Evolutionary conservation across 2,888 invertebrate species (phyloP).

Genomic region (Fissipunctia ypsillon): DNA sequence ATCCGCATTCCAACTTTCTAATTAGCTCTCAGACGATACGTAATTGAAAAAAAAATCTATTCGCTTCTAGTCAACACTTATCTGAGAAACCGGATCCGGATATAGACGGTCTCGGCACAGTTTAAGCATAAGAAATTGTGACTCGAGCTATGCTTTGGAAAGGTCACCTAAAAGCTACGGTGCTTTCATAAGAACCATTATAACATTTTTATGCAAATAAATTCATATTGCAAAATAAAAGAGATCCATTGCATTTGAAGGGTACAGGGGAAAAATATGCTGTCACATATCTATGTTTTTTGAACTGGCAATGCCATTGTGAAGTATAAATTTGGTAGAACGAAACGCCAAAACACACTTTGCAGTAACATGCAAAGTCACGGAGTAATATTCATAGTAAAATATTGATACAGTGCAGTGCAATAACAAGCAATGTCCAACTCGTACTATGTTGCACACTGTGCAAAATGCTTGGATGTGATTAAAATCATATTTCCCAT

Average conservation of each 20-base stretch:
- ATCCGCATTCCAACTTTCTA: conserved; percentile 41
- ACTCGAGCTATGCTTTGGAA: conserved; percentile 2
- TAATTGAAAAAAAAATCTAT: conserved; percentile 9
- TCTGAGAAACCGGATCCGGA: conserved; percentile 24
- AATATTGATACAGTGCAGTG: too few species aligned
- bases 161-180: not conserved
- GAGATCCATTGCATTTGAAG: not conserved
- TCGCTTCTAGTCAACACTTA: conserved; percentile 11
- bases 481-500: too few species aligned
- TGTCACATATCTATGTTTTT: too few species aligned
- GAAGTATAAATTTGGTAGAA: too few species aligned
- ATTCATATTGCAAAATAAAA: not conserved
- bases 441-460: too few species aligned
- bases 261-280: too few species aligned
- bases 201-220: not conserved
- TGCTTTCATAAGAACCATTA: not conserved
- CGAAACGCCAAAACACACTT: too few species aligned
- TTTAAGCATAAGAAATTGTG: not conserved
- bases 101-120: conserved; percentile 8
- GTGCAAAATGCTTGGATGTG: too few species aligned
- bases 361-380: too few species aligned
- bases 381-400: too few species aligned
- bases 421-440: too few species aligned
- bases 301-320: too few species aligned
- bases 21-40: conserved; percentile 20